Conservation (phyloP, 2,888 invertebrate species). For the Lepetodrilus schrolli region DNA sequence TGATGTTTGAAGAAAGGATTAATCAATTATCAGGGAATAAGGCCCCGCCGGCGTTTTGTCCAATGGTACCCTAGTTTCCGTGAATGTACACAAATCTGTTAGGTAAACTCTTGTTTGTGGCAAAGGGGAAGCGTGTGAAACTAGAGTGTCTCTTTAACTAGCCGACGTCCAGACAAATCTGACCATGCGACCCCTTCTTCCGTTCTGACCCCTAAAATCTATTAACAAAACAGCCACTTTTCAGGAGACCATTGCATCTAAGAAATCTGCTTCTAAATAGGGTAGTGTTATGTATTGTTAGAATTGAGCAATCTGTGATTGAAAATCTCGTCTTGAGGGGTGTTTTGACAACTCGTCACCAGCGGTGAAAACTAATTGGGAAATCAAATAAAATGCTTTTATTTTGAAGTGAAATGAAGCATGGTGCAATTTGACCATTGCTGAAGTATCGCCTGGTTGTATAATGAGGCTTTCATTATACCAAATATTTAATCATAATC, state of each 20-base stretch:
- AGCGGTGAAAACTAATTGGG: background rate
- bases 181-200: background rate
- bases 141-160: background rate
- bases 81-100: constrained; percentile 8
- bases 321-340: constrained; percentile 1
- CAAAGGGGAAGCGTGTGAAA: background rate
- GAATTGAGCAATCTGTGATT: background rate
- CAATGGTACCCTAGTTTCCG: background rate
- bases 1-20: constrained; percentile 3
- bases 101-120: background rate
- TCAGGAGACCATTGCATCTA: background rate
- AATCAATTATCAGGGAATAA: constrained; percentile 14
- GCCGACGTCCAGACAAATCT: background rate
- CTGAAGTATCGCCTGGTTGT: too few relatives aligned
- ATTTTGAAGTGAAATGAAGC: too few relatives aligned
- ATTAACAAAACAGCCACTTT: background rate
- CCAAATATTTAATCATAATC: too few relatives aligned
- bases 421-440: too few relatives aligned
- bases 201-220: background rate
- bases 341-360: constrained; percentile 7
- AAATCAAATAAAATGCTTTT: too few relatives aligned
- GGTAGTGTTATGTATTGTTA: background rate
- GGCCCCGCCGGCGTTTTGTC: background rate
- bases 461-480: too few relatives aligned
- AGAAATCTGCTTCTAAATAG: background rate